Conservation (phyloP, 2,113 vertebrate genomes). For the Chiloscyllium plagiosum region DNA sequence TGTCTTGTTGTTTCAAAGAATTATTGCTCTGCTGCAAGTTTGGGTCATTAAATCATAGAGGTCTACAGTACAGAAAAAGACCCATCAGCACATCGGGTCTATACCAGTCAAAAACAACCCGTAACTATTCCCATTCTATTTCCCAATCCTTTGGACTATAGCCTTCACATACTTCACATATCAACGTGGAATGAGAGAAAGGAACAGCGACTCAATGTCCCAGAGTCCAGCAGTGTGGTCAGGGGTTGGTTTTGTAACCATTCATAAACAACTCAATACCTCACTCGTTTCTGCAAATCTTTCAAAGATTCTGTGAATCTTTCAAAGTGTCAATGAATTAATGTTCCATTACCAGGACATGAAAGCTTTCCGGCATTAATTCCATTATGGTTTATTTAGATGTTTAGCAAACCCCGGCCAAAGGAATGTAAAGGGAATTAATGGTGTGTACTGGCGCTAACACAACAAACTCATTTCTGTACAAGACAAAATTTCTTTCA, state of each 20-base stretch:
- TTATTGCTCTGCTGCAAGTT: too few relatives aligned
- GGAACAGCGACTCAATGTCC: neutral
- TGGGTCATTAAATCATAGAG: too few relatives aligned
- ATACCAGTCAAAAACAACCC: too few relatives aligned
- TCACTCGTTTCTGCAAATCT: neutral
- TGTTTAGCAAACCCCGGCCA: neutral
- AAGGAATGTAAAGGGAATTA: neutral
- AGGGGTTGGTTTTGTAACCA: neutral
- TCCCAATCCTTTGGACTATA: too few relatives aligned
- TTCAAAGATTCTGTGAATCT: neutral
- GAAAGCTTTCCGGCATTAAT: constrained; percentile 21
- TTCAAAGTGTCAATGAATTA: constrained; percentile 31
- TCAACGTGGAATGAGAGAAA: neutral
- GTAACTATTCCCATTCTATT: too few relatives aligned
- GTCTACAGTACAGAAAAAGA: too few relatives aligned
- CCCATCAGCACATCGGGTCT: too few relatives aligned
- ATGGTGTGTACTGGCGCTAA: neutral
- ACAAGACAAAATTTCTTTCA: neutral
- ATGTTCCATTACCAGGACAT: constrained; percentile 13
- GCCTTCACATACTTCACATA: neutral
- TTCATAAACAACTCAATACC: neutral
- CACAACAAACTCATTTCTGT: neutral
- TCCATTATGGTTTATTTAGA: constrained; percentile 13
- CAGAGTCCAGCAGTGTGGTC: neutral
- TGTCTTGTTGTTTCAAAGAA: too few relatives aligned